Percentiles rank a stretch among this genome's conserved stretches.
Evolutionary conservation across 2,888 invertebrate species (phyloP).

Genomic region (Nemotelus pantherinus): DNA sequence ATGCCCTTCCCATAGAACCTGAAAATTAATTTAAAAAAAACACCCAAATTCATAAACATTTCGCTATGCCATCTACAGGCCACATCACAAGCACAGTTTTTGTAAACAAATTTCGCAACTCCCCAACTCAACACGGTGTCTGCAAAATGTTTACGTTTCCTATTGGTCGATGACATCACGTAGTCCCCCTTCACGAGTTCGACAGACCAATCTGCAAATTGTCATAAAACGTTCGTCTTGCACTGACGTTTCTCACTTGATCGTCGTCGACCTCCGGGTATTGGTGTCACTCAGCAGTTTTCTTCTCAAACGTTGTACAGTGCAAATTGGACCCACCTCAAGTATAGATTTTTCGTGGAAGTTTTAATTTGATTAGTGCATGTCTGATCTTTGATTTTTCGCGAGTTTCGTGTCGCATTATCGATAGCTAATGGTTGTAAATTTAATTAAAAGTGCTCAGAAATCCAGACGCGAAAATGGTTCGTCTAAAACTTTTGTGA

Average conservation of each 20-base stretch:
- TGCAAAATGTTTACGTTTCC: slow-evolving; percentile 38
- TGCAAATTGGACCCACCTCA: not conserved
- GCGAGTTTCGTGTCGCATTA: not conserved
- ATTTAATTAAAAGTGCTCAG: slow-evolving; percentile 14
- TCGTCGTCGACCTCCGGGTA: slow-evolving; percentile 7
- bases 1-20: too few relatives aligned
- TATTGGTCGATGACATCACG: slow-evolving; percentile 28
- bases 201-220: slow-evolving; percentile 3
- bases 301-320: not conserved
- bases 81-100: not conserved
- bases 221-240: slow-evolving; percentile 39
- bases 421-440: not conserved
- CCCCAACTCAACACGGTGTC: not conserved
- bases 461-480: slow-evolving; percentile 40
- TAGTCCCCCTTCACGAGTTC: not conserved
- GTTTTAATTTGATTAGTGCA: not conserved
- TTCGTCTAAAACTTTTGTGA: slow-evolving; percentile 47
- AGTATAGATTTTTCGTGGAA: slow-evolving; percentile 21
- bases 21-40: too few relatives aligned
- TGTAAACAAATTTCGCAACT: slow-evolving; percentile 26
- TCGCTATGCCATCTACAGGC: slow-evolving; percentile 11
- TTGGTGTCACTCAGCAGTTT: not conserved
- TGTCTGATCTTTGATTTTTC: not conserved
- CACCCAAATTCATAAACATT: not conserved
- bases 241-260: slow-evolving; percentile 39